These are phyloP conservation scores for Andrena praecox DNA, from an alignment of 2,888 invertebrate species.

Conservation along the genomic window DNA sequence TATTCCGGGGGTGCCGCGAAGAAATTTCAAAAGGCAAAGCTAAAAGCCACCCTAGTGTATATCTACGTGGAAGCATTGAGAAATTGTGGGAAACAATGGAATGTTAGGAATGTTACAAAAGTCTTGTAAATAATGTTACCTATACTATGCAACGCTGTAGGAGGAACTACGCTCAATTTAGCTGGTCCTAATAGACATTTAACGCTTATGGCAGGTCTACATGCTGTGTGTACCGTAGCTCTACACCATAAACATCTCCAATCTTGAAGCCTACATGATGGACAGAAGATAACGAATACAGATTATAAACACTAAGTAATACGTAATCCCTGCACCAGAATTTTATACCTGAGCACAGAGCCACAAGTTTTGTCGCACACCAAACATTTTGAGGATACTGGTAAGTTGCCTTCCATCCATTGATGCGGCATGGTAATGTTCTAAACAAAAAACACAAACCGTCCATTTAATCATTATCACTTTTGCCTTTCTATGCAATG, in stretches of 20 bases:
- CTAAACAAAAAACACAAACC: constrained; percentile 82
- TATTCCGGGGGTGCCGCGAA: too few relatives aligned
- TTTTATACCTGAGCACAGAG: constrained; percentile 92
- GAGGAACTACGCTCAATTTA: constrained; percentile 97
- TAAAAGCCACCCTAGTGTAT: too few relatives aligned
- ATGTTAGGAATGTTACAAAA: constrained; percentile 30
- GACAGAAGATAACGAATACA: constrained; percentile 9
- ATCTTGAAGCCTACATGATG: constrained; percentile 91
- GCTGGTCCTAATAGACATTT: constrained; percentile 95
- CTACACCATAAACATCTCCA: constrained; percentile 99
- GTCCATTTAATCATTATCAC: too few relatives aligned
- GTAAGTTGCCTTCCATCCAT: constrained; percentile 99
- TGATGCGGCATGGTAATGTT: constrained; percentile 98
- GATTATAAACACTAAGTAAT: constrained; percentile 5
- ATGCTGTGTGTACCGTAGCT: constrained; percentile 95
- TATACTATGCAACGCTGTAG: constrained; percentile 96
- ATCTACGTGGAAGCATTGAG: too few relatives aligned
- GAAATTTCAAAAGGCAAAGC: too few relatives aligned
- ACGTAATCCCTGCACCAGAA: neutral
- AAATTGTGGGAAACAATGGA: neutral
- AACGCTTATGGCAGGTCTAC: constrained; percentile 92
- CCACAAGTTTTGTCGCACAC: constrained; percentile 98
- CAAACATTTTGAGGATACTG: constrained; percentile 96
- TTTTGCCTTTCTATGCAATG: too few relatives aligned
- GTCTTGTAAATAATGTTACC: constrained; percentile 76